A percentile compares a stretch with the other conserved stretches of the same genome.
phyloP scores from a whole-genome alignment of 2,113 vertebrate species.

The Meles meles region DNA sequence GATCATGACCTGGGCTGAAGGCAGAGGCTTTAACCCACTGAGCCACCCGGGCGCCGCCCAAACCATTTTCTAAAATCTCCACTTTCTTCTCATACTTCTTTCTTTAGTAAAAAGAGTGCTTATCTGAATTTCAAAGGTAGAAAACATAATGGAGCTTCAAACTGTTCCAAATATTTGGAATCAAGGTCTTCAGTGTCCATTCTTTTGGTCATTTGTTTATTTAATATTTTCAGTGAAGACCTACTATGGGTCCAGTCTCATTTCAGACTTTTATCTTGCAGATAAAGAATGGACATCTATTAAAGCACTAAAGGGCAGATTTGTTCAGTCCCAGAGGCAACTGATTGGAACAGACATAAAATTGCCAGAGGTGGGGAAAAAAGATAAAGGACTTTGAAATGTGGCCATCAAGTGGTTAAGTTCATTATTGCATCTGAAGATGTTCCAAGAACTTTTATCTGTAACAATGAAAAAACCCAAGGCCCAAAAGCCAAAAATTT shows the following conservation, averaged over 20 bases:
- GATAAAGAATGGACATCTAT: not conserved
- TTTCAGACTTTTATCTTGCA: not conserved
- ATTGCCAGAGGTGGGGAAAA: not conserved
- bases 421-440: constrained; percentile 60
- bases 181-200: not conserved
- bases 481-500: not conserved
- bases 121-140: not conserved
- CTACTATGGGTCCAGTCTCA: not conserved
- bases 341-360: not conserved
- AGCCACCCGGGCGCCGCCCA: too few species aligned
- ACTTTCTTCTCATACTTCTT: not conserved
- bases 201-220: not conserved
- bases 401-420: constrained; percentile 72
- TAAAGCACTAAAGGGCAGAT: not conserved
- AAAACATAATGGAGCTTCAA: not conserved
- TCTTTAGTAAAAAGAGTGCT: not conserved
- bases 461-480: constrained; percentile 7
- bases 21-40: too few species aligned
- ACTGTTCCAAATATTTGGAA: constrained; percentile 5
- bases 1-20: too few species aligned
- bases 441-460: not conserved
- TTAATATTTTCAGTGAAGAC: not conserved
- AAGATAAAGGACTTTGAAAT: constrained; percentile 57
- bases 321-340: not conserved
- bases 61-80: not conserved